These are phyloP conservation scores for Glaucidium brasilianum DNA, from an alignment of 2,113 vertebrate species.

Conservation along the genomic window DNA sequence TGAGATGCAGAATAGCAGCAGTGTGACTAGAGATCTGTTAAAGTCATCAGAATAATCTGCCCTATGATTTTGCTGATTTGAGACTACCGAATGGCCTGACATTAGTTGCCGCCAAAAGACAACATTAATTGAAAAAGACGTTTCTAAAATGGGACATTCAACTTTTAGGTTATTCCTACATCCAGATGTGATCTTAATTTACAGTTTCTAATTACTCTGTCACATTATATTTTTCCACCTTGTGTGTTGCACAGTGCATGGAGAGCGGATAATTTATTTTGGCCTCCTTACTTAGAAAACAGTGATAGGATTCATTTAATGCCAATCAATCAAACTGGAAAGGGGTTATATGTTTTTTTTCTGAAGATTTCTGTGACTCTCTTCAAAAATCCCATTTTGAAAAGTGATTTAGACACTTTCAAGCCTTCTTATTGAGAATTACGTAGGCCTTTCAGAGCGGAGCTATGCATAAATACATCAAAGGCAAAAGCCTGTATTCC, in stretches of 20 bases:
- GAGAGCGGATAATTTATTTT: not conserved
- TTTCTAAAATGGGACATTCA: not conserved
- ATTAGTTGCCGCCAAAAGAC: not conserved
- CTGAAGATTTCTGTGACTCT: not conserved
- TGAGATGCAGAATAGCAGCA: not conserved
- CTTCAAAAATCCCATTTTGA: not conserved
- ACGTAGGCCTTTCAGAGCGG: not conserved
- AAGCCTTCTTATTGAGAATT: not conserved
- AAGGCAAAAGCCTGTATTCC: not conserved
- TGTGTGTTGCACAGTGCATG: not conserved
- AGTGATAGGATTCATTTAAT: not conserved
- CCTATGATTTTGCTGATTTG: not conserved
- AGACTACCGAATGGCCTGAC: not conserved
- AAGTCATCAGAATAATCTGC: not conserved
- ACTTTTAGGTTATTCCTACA: not conserved
- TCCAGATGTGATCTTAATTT: not conserved
- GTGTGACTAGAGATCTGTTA: not conserved
- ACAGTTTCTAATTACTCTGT: not conserved
- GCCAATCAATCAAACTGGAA: not conserved
- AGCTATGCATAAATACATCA: not conserved
- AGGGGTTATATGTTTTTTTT: not conserved
- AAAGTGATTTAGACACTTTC: not conserved
- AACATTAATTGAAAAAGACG: not conserved
- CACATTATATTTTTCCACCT: not conserved
- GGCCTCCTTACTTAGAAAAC: not conserved